These are phyloP conservation scores for Pangasianodon gigas DNA, from an alignment of 2,113 vertebrate genomes.

Conservation along the genomic window DNA sequence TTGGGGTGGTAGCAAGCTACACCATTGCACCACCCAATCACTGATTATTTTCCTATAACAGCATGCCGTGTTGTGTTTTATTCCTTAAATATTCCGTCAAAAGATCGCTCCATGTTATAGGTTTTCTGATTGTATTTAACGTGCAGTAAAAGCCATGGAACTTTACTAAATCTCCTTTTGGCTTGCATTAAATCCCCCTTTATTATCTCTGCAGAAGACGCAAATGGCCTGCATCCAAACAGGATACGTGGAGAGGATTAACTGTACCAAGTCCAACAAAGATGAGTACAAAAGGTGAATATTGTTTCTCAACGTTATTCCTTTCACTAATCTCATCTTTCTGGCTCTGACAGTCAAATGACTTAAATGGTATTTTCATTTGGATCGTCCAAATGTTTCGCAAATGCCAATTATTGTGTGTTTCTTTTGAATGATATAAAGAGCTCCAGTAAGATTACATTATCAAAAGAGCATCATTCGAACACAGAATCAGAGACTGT, in stretches of 20 bases:
- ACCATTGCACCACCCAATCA: background rate
- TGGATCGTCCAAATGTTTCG: background rate
- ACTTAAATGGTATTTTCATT: conserved; percentile 19
- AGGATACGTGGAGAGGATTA: conserved; percentile 78
- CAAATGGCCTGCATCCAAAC: conserved; percentile 67
- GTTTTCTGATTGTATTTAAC: background rate
- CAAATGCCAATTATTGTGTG: background rate
- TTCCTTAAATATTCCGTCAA: background rate
- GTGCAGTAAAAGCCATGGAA: background rate
- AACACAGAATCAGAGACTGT: background rate
- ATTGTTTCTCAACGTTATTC: background rate
- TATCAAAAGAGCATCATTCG: background rate
- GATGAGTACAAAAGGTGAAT: conserved; percentile 77
- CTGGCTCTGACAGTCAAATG: background rate
- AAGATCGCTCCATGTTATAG: background rate
- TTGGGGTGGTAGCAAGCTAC: background rate
- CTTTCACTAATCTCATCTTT: background rate
- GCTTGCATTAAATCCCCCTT: background rate
- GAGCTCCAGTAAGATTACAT: background rate
- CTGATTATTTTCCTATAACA: background rate
- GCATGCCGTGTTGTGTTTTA: background rate
- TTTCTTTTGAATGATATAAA: background rate
- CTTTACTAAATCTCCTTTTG: background rate
- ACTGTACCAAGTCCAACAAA: conserved; percentile 71
- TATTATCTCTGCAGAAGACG: conserved; percentile 68